Evolutionary conservation across 2,113 vertebrate genomes (phyloP).

Genomic region (Rattus norvegicus): DNA sequence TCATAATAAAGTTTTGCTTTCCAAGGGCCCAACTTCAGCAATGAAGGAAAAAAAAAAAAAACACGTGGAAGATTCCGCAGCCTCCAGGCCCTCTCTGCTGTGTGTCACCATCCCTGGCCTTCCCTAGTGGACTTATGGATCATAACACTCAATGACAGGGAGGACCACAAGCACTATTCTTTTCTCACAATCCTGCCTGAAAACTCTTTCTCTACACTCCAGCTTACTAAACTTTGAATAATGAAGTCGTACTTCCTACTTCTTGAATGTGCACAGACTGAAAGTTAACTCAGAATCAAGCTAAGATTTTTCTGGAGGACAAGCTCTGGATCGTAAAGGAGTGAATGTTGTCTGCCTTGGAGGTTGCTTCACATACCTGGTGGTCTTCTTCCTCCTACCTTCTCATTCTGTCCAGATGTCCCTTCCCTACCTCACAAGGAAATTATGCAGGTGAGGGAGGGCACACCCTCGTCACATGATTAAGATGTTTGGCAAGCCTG

Average conservation of each 20-base stretch:
- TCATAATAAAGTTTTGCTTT: background rate
- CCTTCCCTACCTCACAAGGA: background rate
- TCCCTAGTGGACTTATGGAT: background rate
- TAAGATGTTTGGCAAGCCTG: background rate
- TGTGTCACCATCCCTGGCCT: too few relatives aligned
- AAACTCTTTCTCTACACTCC: background rate
- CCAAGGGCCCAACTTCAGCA: background rate
- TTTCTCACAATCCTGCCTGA: background rate
- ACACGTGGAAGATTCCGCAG: background rate
- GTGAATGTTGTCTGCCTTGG: too few relatives aligned
- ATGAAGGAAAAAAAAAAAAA: background rate
- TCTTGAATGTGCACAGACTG: background rate
- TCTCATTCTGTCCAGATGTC: background rate
- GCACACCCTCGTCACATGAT: accelerated
- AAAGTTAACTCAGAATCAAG: background rate
- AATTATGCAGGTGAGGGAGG: background rate
- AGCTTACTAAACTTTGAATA: background rate
- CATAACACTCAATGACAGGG: background rate
- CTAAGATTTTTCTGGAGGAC: background rate
- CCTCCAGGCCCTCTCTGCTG: background rate
- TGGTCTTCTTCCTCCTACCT: background rate
- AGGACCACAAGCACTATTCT: background rate
- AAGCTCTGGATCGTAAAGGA: background rate
- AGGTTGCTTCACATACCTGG: background rate
- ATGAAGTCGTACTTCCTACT: background rate